Percentiles rank a stretch among this genome's conserved stretches.
phyloP scores from a whole-genome alignment of 2,113 vertebrate genomes.

The Archocentrus centrarchus region DNA sequence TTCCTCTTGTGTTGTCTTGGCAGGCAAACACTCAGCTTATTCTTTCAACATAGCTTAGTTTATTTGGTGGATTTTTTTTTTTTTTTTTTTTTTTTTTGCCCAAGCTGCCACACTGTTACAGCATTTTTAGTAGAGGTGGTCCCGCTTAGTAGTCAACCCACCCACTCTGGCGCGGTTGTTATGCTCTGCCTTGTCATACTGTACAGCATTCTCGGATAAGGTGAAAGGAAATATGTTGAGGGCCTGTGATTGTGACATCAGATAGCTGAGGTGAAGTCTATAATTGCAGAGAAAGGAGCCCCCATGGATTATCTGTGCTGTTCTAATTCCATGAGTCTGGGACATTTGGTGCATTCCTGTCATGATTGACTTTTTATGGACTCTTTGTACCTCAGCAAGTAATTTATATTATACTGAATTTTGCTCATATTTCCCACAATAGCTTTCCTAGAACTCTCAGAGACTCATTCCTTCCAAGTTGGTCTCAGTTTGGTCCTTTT shows the following conservation, averaged over 20 bases:
- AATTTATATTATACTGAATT: background rate
- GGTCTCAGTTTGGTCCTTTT: background rate
- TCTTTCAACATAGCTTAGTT: constrained; percentile 27
- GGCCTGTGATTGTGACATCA: background rate
- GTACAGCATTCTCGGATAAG: constrained; percentile 6
- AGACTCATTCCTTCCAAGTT: background rate
- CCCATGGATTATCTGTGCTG: background rate
- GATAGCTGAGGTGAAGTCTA: constrained; percentile 10
- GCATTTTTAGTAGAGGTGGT: constrained; percentile 45
- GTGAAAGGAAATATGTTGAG: constrained; percentile 18
- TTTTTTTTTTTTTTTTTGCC: constrained; percentile 6
- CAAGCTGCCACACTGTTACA: background rate
- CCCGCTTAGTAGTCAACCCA: constrained; percentile 33
- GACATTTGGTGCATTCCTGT: constrained; percentile 2
- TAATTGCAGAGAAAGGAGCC: constrained; percentile 18
- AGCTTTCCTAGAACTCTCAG: background rate
- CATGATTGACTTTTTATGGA: background rate
- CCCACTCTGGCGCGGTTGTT: constrained; percentile 34
- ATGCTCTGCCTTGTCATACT: background rate
- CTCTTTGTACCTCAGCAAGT: background rate
- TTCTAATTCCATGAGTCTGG: constrained; percentile 2
- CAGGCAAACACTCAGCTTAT: constrained; percentile 29
- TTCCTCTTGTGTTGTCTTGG: constrained; percentile 58
- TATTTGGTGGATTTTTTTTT: constrained; percentile 29
- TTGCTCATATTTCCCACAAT: background rate